Percentiles rank a stretch among this genome's conserved stretches.
These are phyloP conservation scores for Formica aserva DNA, from an alignment of 2,888 invertebrate species.

Conservation along the genomic window DNA sequence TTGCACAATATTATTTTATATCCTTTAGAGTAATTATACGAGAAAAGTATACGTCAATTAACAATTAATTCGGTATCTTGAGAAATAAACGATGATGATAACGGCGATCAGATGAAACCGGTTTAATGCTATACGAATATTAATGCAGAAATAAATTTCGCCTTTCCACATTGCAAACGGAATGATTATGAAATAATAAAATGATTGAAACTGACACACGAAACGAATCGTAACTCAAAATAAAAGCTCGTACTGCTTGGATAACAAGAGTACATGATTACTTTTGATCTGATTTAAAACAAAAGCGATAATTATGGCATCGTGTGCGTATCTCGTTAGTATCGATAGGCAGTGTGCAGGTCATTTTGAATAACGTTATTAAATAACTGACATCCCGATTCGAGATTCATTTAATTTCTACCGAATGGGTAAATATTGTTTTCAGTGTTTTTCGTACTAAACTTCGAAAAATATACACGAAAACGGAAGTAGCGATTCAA, in stretches of 20 bases:
- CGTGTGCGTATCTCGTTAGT: slow-evolving; percentile 32
- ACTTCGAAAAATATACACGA: slow-evolving; percentile 51
- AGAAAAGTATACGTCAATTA: slow-evolving; percentile 1
- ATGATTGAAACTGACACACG: slow-evolving; percentile 7
- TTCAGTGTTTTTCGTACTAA: slow-evolving; percentile 18
- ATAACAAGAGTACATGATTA: slow-evolving; percentile 19
- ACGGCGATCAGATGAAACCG: neutral
- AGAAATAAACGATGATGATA: slow-evolving; percentile 29
- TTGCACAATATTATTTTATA: slow-evolving; percentile 38
- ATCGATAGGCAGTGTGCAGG: neutral
- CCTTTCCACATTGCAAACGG: slow-evolving; percentile 21
- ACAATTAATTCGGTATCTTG: slow-evolving; percentile 29
- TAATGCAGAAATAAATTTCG: slow-evolving; percentile 21
- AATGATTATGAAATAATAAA: slow-evolving; percentile 31
- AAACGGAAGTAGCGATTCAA: slow-evolving; percentile 62
- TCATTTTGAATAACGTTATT: slow-evolving; percentile 59
- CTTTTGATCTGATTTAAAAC: slow-evolving; percentile 26
- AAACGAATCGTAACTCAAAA: slow-evolving; percentile 17
- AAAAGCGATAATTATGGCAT: slow-evolving; percentile 45
- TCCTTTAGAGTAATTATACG: neutral
- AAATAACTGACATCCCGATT: slow-evolving; percentile 55
- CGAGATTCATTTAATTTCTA: slow-evolving; percentile 48
- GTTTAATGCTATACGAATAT: slow-evolving; percentile 27
- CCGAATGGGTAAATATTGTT: slow-evolving; percentile 63
- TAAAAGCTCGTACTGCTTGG: slow-evolving; percentile 26